Conservation (phyloP, 2,888 invertebrate species). For the Laothoe populi region DNA sequence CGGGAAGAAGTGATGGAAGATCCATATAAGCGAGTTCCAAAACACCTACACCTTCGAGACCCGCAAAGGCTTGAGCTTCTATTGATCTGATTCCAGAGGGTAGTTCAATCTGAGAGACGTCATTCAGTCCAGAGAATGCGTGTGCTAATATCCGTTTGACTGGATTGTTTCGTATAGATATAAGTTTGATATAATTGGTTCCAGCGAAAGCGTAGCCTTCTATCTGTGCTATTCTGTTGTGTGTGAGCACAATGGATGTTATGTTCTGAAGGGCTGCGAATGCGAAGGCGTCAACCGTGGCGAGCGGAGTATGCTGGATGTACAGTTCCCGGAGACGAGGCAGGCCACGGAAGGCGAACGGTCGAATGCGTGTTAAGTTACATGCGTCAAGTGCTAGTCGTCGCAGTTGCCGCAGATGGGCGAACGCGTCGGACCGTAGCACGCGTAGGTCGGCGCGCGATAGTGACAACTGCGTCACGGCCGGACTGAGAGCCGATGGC, state of each 20-base stretch:
- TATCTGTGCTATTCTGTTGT: conserved; percentile 89
- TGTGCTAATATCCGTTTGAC: conserved; percentile 91
- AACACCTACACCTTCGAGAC: conserved; percentile 92
- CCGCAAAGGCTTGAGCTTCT: conserved; percentile 92
- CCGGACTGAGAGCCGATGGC: conserved; percentile 90
- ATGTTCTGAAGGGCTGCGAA: conserved; percentile 94
- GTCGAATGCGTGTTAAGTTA: conserved; percentile 91
- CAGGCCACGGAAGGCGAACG: conserved; percentile 94
- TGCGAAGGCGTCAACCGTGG: conserved; percentile 92
- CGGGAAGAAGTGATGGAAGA: conserved; percentile 87
- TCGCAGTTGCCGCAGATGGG: conserved; percentile 90
- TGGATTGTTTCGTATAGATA: conserved; percentile 94
- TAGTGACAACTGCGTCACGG: conserved; percentile 93
- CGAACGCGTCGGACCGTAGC: conserved; percentile 93
- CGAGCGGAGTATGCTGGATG: conserved; percentile 93
- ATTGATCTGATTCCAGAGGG: conserved; percentile 91
- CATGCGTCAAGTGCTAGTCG: conserved; percentile 95
- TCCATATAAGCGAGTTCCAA: conserved; percentile 94
- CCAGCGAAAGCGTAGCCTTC: conserved; percentile 94
- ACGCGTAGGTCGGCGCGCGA: conserved; percentile 93
- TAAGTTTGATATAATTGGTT: conserved; percentile 91
- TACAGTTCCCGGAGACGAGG: conserved; percentile 91
- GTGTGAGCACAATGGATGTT: conserved; percentile 87
- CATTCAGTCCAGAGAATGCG: conserved; percentile 93
- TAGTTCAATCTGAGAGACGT: conserved; percentile 92